Evolutionary conservation across 2,113 vertebrate species (phyloP).

Genomic region (Catharus fuscescens): DNA sequence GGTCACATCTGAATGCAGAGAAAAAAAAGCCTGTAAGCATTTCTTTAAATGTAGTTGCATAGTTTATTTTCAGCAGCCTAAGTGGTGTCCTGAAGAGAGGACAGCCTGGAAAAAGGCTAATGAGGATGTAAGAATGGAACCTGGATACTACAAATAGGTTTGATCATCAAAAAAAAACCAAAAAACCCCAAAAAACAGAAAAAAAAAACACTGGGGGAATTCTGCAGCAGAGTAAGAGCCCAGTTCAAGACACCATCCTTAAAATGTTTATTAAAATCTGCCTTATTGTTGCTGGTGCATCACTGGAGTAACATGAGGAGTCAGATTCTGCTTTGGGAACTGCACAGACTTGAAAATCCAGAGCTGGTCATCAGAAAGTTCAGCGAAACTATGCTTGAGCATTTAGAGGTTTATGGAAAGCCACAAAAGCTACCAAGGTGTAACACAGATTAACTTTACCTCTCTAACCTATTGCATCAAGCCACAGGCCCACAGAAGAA

Average conservation of each 20-base stretch:
- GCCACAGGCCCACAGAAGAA: background rate
- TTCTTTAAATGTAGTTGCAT: background rate
- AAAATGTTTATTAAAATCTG: slow-evolving; percentile 30
- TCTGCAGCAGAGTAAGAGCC: background rate
- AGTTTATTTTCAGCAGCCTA: slow-evolving; percentile 3
- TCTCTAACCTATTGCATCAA: slow-evolving; percentile 3
- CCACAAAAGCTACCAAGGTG: background rate
- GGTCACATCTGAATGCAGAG: background rate
- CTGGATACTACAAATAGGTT: background rate
- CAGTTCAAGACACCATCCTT: background rate
- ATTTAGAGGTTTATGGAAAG: background rate
- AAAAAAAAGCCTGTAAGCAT: background rate
- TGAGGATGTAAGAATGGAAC: background rate
- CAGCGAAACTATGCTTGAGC: background rate
- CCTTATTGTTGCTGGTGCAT: background rate
- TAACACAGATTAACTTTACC: background rate
- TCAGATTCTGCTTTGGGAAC: background rate
- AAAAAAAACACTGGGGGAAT: background rate
- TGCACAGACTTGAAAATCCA: background rate
- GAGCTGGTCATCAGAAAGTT: background rate
- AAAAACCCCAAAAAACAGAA: no score
- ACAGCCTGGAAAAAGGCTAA: background rate
- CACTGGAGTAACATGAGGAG: background rate
- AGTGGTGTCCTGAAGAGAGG: background rate
- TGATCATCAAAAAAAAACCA: background rate